phyloP scores from a whole-genome alignment of 2,888 invertebrate species.

The Uropetala carovei region DNA sequence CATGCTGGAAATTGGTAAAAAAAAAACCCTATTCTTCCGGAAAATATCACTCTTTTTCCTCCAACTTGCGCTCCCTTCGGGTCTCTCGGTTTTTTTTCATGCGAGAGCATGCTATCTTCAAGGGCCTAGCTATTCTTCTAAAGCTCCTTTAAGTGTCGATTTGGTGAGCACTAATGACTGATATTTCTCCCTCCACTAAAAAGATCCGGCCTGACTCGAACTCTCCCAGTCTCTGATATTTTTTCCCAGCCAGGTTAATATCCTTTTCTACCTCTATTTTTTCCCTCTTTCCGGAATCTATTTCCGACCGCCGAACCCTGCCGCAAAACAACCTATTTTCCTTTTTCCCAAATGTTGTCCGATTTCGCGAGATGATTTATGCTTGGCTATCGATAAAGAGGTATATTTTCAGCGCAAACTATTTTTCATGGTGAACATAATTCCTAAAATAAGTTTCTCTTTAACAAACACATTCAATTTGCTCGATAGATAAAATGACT shows the following conservation, averaged over 20 bases:
- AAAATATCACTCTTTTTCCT: neutral
- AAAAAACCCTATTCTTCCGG: neutral
- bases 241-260: slow-evolving; percentile 25
- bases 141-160: slow-evolving; percentile 46
- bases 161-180: slow-evolving; percentile 44
- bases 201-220: neutral
- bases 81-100: neutral
- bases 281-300: neutral
- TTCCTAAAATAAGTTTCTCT: too few species aligned
- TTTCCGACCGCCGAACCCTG: neutral
- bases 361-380: slow-evolving; percentile 50
- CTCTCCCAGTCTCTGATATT: neutral
- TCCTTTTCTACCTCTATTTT: neutral
- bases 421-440: neutral
- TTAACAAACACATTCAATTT: too few species aligned
- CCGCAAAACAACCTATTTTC: neutral
- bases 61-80: neutral
- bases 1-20: slow-evolving; percentile 14
- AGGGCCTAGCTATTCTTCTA: neutral
- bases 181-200: slow-evolving; percentile 38
- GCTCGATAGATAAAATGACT: too few species aligned
- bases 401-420: neutral
- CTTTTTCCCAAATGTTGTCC: neutral
- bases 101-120: neutral
- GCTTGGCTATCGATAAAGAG: neutral